Evolutionary conservation across 2,888 invertebrate species (phyloP), one percentile per base, ranked within the genome.

Genomic region (Bedellia somnulentella): DNA sequence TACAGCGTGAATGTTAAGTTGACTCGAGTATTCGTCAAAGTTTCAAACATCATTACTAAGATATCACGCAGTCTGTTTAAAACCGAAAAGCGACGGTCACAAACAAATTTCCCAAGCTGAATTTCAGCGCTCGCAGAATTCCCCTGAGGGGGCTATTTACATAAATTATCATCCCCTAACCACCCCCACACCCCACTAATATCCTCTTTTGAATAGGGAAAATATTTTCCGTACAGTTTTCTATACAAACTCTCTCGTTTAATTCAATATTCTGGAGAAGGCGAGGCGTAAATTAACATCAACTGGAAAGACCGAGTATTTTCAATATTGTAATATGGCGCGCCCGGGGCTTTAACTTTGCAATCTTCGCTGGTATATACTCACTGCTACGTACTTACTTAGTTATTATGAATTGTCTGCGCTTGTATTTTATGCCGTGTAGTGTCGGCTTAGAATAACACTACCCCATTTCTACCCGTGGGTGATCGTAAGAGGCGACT

Each of bases 201-300:
- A 61, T n/a, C 68, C 63, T 61, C 57, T 56, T 70, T 70, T 70
- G 71, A 71, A 58, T 55, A 55, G 60, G 52, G 62, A 64, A 73
- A 73, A 75, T 75, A 73, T 75, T 75, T 75, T 70, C 57, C 54
- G 70, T 56, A 67, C 71, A 64, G 71, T 75, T 73, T 73, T 63
- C 56, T 58, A 67, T 59, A 70, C 71, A 71, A 63, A 67, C 41
- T 39, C 37, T 32, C 33, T 32, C 57, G 60, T 57, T 50, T 73
- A 71, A 73, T 64, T 71, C 51, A 62, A 73, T 70, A 62, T 47
- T 47, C 47, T 42, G 45, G 9, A 23, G 27, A 22, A 13, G 38
- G 44, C 35, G 43, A 39, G 44, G 45, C 44, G 45, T 44, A n/a
- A 45, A 41, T 43, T 33, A 29, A 33, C 18, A 25, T 32, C n/a